Conservation (phyloP, 2,113 vertebrate genomes). For the Drymodes brunneopygia region DNA sequence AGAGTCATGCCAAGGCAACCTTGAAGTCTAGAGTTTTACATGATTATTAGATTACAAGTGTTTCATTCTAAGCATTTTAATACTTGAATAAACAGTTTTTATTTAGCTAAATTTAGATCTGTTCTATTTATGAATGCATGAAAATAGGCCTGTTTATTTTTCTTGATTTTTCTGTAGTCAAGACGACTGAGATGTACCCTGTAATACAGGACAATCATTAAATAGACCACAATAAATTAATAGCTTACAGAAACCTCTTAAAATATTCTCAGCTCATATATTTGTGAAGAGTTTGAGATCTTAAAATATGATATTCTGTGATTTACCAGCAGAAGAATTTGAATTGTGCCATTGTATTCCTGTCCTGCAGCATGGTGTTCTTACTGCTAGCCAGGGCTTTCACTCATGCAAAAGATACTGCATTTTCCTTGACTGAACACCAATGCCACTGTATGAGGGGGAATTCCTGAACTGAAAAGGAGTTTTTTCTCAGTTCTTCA, state of each 20-base stretch:
- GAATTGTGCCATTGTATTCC: not conserved
- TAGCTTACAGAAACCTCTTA: not conserved
- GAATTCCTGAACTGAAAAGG: not conserved
- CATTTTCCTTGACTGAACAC: not conserved
- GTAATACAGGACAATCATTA: not conserved
- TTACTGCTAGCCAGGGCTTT: not conserved
- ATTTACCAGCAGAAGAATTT: slow-evolving; percentile 7
- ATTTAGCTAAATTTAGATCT: slow-evolving; percentile 8
- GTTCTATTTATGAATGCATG: not conserved
- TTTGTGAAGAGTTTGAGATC: not conserved
- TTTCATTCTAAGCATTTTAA: not conserved
- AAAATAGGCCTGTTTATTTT: slow-evolving; percentile 9
- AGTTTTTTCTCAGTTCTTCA: not conserved
- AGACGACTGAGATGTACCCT: not conserved
- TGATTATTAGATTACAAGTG: not conserved
- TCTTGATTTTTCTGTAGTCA: slow-evolving; percentile 9
- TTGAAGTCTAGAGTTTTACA: not conserved
- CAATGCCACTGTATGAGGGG: not conserved
- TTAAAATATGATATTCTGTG: not conserved
- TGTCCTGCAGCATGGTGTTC: not conserved
- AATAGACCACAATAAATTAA: not conserved
- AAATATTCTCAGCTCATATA: not conserved
- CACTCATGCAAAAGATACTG: not conserved
- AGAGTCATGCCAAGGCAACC: not conserved
- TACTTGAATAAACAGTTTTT: not conserved